A percentile compares a stretch with the other conserved stretches of the same genome.
phyloP scores from a whole-genome alignment of 2,888 invertebrate species.

The Sialis fuliginosa region DNA sequence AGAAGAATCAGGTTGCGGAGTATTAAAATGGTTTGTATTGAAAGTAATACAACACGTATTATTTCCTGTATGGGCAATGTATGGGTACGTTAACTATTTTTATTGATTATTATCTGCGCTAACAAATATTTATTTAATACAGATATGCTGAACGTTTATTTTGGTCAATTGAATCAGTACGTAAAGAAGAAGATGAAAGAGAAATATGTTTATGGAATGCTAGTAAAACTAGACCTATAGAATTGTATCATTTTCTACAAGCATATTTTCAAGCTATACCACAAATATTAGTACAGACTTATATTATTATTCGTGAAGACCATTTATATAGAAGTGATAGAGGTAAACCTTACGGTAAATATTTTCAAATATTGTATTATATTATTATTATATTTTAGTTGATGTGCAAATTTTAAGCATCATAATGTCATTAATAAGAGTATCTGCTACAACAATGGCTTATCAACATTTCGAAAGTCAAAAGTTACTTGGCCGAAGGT shows the following conservation, averaged over 20 bases:
- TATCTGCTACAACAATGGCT: constrained; percentile 50
- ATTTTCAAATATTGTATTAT: constrained; percentile 1
- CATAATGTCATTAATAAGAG: constrained; percentile 43
- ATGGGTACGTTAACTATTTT: constrained; percentile 28
- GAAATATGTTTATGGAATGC: constrained; percentile 39
- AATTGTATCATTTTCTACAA: constrained; percentile 60
- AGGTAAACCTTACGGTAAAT: not conserved
- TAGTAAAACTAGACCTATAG: constrained; percentile 47
- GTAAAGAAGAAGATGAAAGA: constrained; percentile 37
- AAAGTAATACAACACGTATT: constrained; percentile 32
- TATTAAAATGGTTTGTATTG: constrained; percentile 26
- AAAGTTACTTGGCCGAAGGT: constrained; percentile 48
- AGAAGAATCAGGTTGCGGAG: constrained; percentile 26
- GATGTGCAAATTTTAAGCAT: constrained; percentile 48
- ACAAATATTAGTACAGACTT: constrained; percentile 45
- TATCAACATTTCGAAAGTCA: constrained; percentile 67
- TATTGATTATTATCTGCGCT: constrained; percentile 3
- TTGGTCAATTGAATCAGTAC: constrained; percentile 55
- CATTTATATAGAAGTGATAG: not conserved
- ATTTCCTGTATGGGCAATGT: constrained; percentile 42
- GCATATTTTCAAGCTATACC: constrained; percentile 63
- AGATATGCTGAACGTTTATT: constrained; percentile 58
- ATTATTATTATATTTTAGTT: constrained; percentile 28
- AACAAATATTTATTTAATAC: constrained; percentile 11
- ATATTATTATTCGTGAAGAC: constrained; percentile 41